phyloP scores from a whole-genome alignment of 1,140 invertebrate genomes.

The Anastrepha obliqua region DNA sequence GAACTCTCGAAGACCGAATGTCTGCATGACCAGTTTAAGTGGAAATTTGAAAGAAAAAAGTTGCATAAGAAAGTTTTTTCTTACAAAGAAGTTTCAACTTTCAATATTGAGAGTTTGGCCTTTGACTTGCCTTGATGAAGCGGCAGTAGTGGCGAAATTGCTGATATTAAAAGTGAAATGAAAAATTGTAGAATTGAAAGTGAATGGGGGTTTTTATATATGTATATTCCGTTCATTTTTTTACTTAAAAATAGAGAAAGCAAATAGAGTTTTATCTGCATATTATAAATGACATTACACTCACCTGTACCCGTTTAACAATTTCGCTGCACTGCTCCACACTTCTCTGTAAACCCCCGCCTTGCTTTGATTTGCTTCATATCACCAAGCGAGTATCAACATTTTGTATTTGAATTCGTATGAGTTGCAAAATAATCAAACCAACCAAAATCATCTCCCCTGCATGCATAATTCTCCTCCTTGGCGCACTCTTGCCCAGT shows the following conservation, averaged over 20 bases:
- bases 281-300: slow-evolving; percentile 1
- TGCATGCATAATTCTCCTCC: neutral
- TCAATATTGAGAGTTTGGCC: neutral
- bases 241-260: too few species aligned
- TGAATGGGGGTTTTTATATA: neutral
- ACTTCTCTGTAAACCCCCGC: neutral
- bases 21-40: neutral
- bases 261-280: neutral
- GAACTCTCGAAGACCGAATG: neutral
- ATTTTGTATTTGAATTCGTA: neutral
- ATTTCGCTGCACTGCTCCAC: neutral
- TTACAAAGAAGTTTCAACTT: neutral
- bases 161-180: slow-evolving; percentile 35
- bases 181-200: slow-evolving; percentile 3
- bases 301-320: neutral
- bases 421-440: neutral
- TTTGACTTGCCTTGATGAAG: neutral
- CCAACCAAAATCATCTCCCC: too few species aligned
- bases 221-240: too few species aligned
- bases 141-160: neutral
- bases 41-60: slow-evolving; percentile 7
- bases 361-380: neutral
- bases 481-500: neutral
- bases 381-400: neutral
- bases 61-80: slow-evolving; percentile 10